Evolutionary conservation across 2,888 invertebrate genomes (phyloP).

Genomic region (Cataglyphis livida): DNA sequence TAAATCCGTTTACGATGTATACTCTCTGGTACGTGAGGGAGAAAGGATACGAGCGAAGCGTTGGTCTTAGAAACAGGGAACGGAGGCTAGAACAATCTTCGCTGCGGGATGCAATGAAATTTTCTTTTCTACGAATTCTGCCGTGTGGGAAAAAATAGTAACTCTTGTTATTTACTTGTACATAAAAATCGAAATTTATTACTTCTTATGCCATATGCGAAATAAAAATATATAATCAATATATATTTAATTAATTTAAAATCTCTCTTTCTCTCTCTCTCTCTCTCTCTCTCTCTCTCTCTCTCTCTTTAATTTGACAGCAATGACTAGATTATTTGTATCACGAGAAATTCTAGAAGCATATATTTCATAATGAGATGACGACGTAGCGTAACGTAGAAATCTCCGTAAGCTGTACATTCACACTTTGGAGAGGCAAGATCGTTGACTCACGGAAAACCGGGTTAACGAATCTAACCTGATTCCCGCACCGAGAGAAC

Average conservation of each 20-base stretch:
- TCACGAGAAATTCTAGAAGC: background rate
- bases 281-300: too few species aligned
- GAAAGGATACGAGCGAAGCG: slow-evolving; percentile 39
- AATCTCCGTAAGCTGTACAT: background rate
- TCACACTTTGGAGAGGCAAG: background rate
- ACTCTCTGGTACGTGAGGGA: slow-evolving; percentile 63
- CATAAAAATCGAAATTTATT: background rate
- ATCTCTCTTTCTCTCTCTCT: too few species aligned
- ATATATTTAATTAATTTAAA: background rate
- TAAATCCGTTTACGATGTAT: slow-evolving; percentile 78
- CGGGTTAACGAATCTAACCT: slow-evolving; percentile 38
- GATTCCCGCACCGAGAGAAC: slow-evolving; percentile 2
- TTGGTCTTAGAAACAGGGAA: background rate
- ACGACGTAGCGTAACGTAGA: background rate
- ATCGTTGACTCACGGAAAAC: slow-evolving; percentile 4
- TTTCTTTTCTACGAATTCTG: background rate
- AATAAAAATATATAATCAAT: background rate
- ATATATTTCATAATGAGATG: background rate
- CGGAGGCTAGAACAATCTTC: background rate
- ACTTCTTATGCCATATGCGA: background rate
- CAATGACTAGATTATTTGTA: background rate
- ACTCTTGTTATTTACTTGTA: background rate
- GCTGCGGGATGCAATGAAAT: background rate
- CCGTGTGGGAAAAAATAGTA: background rate
- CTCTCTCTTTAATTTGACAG: too few species aligned